Conservation (phyloP, 2,113 vertebrate species). For the Alligator sinensis region DNA sequence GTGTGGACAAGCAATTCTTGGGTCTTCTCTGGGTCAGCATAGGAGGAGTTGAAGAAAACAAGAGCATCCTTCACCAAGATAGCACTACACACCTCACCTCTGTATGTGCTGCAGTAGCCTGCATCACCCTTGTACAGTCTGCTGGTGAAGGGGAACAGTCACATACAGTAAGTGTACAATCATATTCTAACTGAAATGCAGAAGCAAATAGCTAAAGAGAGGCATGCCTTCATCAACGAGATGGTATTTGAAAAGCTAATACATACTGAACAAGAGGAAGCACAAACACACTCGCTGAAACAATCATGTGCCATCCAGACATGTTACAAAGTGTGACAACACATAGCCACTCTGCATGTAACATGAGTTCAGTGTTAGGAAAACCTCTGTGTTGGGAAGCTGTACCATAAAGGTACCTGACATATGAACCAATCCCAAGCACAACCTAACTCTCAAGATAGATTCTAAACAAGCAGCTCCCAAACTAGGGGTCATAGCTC, state of each 20-base stretch:
- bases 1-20: constrained; percentile 91
- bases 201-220: neutral
- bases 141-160: constrained; percentile 32
- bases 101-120: constrained; percentile 93
- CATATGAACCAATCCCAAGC: neutral
- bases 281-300: neutral
- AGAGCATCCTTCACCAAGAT: constrained; percentile 82
- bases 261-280: neutral
- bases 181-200: neutral
- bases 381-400: neutral
- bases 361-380: fast-evolving
- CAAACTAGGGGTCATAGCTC: no score
- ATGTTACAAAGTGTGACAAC: neutral
- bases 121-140: constrained; percentile 88
- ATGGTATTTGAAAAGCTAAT: neutral
- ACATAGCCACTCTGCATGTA: neutral
- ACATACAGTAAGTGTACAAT: neutral
- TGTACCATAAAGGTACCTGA: neutral
- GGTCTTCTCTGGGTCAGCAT: constrained; percentile 87
- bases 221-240: neutral
- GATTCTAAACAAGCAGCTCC: neutral
- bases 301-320: neutral
- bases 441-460: neutral
- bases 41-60: constrained; percentile 94
- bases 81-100: constrained; percentile 87